These are phyloP conservation scores for Agrotis ipsilon DNA, from an alignment of 2,888 invertebrate species.

Conservation along the genomic window DNA sequence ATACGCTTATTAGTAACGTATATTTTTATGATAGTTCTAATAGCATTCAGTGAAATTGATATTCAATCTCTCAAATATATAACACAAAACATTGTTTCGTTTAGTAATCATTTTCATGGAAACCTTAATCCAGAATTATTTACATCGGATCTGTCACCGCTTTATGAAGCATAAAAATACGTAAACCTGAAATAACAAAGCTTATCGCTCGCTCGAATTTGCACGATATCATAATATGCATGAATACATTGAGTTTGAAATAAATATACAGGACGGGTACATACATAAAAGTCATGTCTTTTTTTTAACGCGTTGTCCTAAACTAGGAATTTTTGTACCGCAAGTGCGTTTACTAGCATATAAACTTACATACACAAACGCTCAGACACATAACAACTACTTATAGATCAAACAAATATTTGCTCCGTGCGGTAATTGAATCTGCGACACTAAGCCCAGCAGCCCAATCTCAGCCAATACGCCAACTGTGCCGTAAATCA, in stretches of 20 bases:
- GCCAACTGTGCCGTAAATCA: no score
- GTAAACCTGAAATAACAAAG: conserved; percentile 38
- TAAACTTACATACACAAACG: no score
- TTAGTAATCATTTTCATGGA: conserved; percentile 8
- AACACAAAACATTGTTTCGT: not conserved
- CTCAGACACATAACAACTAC: no score
- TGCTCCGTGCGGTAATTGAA: no score
- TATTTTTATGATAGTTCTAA: not conserved
- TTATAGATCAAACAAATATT: no score
- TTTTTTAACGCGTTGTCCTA: no score
- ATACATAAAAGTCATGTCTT: no score
- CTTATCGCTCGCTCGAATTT: conserved; percentile 32
- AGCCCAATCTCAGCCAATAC: no score
- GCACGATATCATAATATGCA: conserved; percentile 16
- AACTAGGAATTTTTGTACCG: no score
- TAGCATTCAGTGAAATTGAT: not conserved
- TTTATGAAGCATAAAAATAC: conserved; percentile 37
- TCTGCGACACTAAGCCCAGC: no score
- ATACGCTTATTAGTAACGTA: not conserved
- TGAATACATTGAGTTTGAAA: conserved; percentile 22
- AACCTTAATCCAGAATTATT: conserved; percentile 20
- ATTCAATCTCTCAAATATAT: not conserved
- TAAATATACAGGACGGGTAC: conserved; percentile 7
- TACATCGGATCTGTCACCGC: conserved; percentile 4
- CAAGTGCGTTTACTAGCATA: no score